Evolutionary conservation across 2,888 invertebrate genomes (phyloP), one percentile per base, ranked within the genome.

Genomic region (Prosopocoilus inquinatus): DNA sequence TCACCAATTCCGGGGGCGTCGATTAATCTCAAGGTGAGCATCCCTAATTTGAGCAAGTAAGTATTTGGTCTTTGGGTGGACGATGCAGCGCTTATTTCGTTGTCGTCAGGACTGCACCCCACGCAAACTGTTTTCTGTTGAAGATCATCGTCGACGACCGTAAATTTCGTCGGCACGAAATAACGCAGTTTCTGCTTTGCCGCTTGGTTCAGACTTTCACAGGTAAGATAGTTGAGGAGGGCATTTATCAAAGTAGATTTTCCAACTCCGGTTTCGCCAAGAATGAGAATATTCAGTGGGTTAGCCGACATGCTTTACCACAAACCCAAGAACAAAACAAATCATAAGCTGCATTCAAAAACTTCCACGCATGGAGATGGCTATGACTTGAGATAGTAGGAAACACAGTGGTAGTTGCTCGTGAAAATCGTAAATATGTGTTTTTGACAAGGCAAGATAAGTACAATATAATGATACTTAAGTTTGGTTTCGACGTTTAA

Each of bases 41-140:
- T n/a, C 3, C 44, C 48, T 44, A 52, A 46, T 1, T 56, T 54
- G 13, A 57, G 57, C 55, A 63, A 90, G 90, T 73, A 92, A 90
- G 51, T 86, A 87, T 9, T 92, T 90, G 75, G 46, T 33, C 50
- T 47, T 54, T 61, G 62, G 9, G 65, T 65, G 12, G 62, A 53
- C 0, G 65, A 65, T 20, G 48, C 61, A 3, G 63, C 65, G 9
- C 49, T 16, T 36, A 55, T 49, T 1, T 39, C 35, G 36, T 36
- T 45, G 38, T 63, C 60, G 50, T 72, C 70, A 3, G 48, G 43
- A 28, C 60, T 60, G 1, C 55, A 44, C 5, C 69, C 71, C 11
- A 69, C 57, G 20, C 55, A 45, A 15, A 72, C 51, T 7, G 36
- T 32, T 16, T 60, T 58, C 39, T 59, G 47, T 28, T 62, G 38